A percentile compares a stretch with the other conserved stretches of the same genome.
phyloP scores from a whole-genome alignment of 2,797 vertebrate species.

The Paedocypris micromegethes region DNA sequence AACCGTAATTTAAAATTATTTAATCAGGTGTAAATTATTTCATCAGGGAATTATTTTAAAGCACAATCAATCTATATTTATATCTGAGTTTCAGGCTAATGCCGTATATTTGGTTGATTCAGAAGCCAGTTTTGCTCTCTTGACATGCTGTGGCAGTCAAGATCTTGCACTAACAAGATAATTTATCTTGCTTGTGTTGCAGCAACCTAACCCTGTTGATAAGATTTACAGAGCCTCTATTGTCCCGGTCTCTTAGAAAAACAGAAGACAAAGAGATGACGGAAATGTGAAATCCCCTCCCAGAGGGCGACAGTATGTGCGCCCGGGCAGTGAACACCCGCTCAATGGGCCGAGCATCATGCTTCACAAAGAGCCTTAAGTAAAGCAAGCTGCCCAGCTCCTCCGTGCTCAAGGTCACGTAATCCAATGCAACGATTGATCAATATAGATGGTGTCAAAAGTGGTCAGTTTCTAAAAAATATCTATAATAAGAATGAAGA shows the following conservation, averaged over 20 bases:
- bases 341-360: slow-evolving; percentile 47
- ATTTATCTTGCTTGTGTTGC: slow-evolving; percentile 50
- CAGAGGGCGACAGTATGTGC: slow-evolving; percentile 68
- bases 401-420: slow-evolving; percentile 56
- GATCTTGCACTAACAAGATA: slow-evolving; percentile 30
- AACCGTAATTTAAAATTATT: too few relatives aligned
- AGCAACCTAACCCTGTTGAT: slow-evolving; percentile 62
- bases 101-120: neutral
- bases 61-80: too few relatives aligned
- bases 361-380: slow-evolving; percentile 60
- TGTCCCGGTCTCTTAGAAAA: slow-evolving; percentile 62
- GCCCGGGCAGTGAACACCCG: slow-evolving; percentile 51
- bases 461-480: too few relatives aligned
- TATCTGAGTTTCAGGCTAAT: neutral
- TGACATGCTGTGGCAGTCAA: neutral
- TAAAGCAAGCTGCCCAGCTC: slow-evolving; percentile 48
- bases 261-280: slow-evolving; percentile 72
- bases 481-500: too few relatives aligned
- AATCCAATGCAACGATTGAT: slow-evolving; percentile 1
- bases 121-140: neutral
- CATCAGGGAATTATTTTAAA: too few relatives aligned
- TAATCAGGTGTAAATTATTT: too few relatives aligned
- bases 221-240: slow-evolving; percentile 65
- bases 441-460: too few relatives aligned
- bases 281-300: slow-evolving; percentile 67